Evolutionary conservation across 2,797 vertebrate genomes (phyloP), one percentile per base, ranked within the genome.

Genomic region (Sciurus vulgaris): DNA sequence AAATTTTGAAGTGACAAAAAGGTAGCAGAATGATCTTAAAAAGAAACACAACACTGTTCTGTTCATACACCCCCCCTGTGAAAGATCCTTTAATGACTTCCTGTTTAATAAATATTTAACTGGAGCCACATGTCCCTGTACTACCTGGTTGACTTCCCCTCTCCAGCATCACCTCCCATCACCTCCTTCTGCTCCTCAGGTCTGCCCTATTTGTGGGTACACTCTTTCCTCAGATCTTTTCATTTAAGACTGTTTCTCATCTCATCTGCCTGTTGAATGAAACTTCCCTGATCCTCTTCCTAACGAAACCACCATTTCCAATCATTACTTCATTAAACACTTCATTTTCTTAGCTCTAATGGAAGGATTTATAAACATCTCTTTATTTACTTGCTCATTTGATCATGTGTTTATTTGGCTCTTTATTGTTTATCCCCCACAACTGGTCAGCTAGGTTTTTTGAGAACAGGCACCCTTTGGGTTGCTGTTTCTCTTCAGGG

Each of bases 1-100:
- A 85, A 28, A 54, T 84, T 84, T 88, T 88, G 91, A 93, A 30
- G 14, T 63, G 65, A 13, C 47, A 69, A 54, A 89, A 63, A 88
- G 59, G 67, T 18, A 70, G 10, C 49, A 86, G 33, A 67, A 74
- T 65, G 38, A 44, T 79, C 15, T 69, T 83, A 61, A 24, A 26
- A 81, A 83, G 59, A 61, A 61, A 61, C 24, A 79, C 30, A 44
- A 24, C 9, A 61, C 4, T 10, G 14, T 65, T 61, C 24, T 5
- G 41, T 20, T 65, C 14, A n/a, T 30, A 22, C 13, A 18, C 5
- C 6, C 26, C 26, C 38, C 28, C 4, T 51, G 14, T 41, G 49
- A 14, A 35, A 86, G 61, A 51, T 69, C 7, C 24, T 89, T 41
- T 26, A 61, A 8, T 44, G 10, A 9, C 56, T 90, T 82, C 30